phyloP scores from a whole-genome alignment of 2,888 invertebrate species.

The Acrobeloides nanus region DNA sequence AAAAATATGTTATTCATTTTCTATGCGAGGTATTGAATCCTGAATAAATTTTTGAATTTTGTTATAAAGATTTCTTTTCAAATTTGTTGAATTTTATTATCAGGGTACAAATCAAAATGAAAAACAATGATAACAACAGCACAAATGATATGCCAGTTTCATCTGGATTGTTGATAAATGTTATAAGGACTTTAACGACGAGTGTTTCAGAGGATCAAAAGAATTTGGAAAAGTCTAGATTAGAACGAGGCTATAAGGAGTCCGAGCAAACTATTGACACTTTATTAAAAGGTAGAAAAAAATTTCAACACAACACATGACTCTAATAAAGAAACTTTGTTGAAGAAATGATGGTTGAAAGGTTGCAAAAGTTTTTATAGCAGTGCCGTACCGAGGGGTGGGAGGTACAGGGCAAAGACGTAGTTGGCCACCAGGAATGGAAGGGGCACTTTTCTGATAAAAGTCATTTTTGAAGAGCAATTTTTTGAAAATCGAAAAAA shows the following conservation, averaged over 20 bases:
- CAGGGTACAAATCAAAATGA: not conserved
- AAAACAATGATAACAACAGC: not conserved
- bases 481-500: too few species aligned
- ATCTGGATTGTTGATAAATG: constrained; percentile 69
- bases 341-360: too few species aligned
- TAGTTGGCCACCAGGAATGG: too few species aligned
- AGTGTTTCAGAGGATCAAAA: constrained; percentile 77
- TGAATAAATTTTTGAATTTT: not conserved
- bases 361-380: too few species aligned
- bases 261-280: constrained; percentile 63
- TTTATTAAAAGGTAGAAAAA: constrained; percentile 1
- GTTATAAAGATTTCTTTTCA: not conserved
- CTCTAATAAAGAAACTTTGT: too few species aligned
- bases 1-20: not conserved
- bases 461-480: too few species aligned
- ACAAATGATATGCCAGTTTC: not conserved
- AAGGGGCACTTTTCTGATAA: too few species aligned
- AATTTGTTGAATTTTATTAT: not conserved
- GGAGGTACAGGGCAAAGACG: too few species aligned
- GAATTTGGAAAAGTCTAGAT: constrained; percentile 79
- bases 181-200: constrained; percentile 84
- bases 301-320: not conserved
- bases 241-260: constrained; percentile 87
- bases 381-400: too few species aligned
- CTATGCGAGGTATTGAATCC: not conserved